These are phyloP conservation scores for Melipona beecheii DNA, from an alignment of 2,888 invertebrate genomes.

Conservation along the genomic window DNA sequence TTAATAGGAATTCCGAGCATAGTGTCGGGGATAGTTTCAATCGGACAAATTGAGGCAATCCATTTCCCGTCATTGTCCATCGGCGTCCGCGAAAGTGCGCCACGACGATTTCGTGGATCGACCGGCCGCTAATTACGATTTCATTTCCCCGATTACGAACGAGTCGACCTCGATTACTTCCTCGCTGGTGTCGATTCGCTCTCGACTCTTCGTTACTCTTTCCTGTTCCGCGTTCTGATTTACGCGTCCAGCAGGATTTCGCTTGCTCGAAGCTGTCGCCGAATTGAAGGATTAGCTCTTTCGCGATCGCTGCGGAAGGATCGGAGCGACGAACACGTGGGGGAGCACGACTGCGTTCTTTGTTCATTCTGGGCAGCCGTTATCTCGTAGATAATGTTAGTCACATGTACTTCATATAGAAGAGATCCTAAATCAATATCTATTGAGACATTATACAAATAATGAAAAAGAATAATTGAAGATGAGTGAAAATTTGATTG, in stretches of 20 bases:
- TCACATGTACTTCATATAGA: no score
- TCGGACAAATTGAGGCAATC: conserved; percentile 80
- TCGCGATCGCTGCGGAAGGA: no score
- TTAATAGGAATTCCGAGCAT: conserved; percentile 80
- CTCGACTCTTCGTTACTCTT: background rate
- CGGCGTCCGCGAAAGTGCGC: conserved; percentile 31
- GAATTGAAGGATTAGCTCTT: no score
- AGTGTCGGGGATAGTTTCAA: conserved; percentile 79
- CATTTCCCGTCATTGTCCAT: conserved; percentile 74
- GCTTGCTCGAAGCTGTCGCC: no score
- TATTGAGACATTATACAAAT: no score
- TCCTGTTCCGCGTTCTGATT: background rate
- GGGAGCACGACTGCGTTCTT: no score
- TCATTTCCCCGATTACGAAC: conserved; percentile 59
- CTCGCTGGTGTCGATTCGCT: background rate
- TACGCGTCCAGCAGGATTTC: background rate
- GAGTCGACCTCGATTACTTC: background rate
- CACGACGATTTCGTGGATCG: conserved; percentile 54
- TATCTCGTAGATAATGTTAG: no score
- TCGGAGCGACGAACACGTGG: no score
- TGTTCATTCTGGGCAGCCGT: no score
- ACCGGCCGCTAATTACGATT: conserved; percentile 68
- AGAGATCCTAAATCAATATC: no score
- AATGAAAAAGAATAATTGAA: no score
- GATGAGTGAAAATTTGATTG: no score